Percentiles rank a stretch among this genome's conserved stretches.
phyloP scores from a whole-genome alignment of 2,797 vertebrate genomes.

The Sebastes oblongus region DNA sequence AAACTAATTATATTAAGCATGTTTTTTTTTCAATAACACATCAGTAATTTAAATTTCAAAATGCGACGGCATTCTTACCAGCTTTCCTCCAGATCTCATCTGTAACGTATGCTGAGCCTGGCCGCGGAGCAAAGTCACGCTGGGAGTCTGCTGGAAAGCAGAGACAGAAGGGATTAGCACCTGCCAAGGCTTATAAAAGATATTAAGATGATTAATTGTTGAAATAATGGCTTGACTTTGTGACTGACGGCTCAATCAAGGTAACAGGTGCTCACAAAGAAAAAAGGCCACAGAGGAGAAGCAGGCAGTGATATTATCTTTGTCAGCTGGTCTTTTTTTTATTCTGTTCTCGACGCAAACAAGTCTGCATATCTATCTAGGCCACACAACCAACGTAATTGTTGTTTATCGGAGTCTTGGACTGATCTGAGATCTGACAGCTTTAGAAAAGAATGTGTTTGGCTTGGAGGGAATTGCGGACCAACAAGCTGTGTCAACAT shows the following conservation, averaged over 20 bases:
- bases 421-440: conserved; percentile 69
- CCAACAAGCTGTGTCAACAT: conserved; percentile 79
- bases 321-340: conserved; percentile 11
- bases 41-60: neutral
- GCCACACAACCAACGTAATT: conserved; percentile 43
- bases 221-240: conserved; percentile 2
- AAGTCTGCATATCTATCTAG: conserved; percentile 52
- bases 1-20: too few species aligned
- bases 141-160: conserved; percentile 86
- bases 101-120: conserved; percentile 92
- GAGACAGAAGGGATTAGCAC: conserved; percentile 60
- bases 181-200: conserved; percentile 43
- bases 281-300: neutral
- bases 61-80: conserved; percentile 81
- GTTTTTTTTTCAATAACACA: neutral
- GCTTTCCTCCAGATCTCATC: conserved; percentile 99
- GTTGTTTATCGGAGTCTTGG: conserved; percentile 66
- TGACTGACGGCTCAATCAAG: conserved; percentile 33
- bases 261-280: conserved; percentile 26
- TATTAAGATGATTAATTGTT: conserved; percentile 33
- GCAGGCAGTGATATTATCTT: conserved; percentile 3
- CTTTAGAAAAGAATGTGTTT: conserved; percentile 76
- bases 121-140: conserved; percentile 89
- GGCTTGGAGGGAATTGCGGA: conserved; percentile 62
- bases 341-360: conserved; percentile 43